Evolutionary conservation across 2,888 invertebrate species (phyloP).

Genomic region (Mayetiola destructor): DNA sequence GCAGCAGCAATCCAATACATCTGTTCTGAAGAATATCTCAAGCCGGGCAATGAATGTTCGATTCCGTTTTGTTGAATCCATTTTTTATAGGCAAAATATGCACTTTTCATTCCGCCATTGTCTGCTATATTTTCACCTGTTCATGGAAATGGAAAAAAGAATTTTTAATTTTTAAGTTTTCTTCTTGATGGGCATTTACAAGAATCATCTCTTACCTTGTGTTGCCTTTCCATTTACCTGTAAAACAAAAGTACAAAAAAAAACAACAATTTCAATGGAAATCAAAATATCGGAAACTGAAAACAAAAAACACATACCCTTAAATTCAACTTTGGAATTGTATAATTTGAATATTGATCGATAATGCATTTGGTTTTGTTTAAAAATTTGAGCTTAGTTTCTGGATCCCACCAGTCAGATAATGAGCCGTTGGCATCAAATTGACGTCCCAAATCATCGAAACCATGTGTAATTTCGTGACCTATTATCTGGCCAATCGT

Average conservation of each 20-base stretch:
- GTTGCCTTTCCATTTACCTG: conserved; percentile 83
- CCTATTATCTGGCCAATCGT: conserved; percentile 85
- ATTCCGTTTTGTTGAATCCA: background rate
- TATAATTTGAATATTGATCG: conserved; percentile 39
- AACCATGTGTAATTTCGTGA: conserved; percentile 80
- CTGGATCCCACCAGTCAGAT: conserved; percentile 35
- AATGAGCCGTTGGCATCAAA: conserved; percentile 24
- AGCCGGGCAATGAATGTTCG: conserved; percentile 15
- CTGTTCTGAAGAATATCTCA: conserved; percentile 15
- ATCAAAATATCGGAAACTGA: background rate
- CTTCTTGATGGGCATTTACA: too few relatives aligned
- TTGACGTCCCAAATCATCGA: conserved; percentile 6
- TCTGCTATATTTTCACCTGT: conserved; percentile 41
- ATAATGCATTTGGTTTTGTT: conserved; percentile 38
- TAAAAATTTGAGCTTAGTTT: conserved; percentile 36
- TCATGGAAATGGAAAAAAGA: too few relatives aligned
- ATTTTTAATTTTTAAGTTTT: too few relatives aligned
- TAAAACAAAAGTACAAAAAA: too few relatives aligned
- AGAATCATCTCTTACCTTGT: too few relatives aligned
- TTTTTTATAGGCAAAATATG: conserved; percentile 31
- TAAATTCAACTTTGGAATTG: conserved; percentile 21
- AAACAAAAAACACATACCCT: conserved; percentile 6
- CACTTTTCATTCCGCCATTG: conserved; percentile 40
- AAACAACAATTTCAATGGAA: too few relatives aligned
- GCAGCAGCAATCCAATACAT: conserved; percentile 17